These are phyloP conservation scores for Stegodyphus dumicola DNA, from an alignment of 1,140 invertebrate species.

Conservation along the genomic window DNA sequence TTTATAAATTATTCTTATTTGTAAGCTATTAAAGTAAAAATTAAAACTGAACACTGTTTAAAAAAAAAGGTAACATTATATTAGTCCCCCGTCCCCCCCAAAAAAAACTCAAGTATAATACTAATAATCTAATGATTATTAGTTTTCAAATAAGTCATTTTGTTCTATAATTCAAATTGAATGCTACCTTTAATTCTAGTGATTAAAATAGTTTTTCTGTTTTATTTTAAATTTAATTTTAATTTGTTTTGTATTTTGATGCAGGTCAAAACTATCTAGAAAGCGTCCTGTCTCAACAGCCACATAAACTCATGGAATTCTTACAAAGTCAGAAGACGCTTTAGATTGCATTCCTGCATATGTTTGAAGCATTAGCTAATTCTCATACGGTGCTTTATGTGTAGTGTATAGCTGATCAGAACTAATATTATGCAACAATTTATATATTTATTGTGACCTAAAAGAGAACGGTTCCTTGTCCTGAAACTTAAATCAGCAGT, in stretches of 20 bases:
- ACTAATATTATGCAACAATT: conserved; percentile 30
- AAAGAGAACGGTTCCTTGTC: conserved; percentile 36
- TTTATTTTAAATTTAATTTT: background rate
- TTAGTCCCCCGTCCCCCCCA: too few species aligned
- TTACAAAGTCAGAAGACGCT: conserved; percentile 35
- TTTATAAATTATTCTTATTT: too few species aligned
- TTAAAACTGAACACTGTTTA: too few species aligned
- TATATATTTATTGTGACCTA: conserved; percentile 11
- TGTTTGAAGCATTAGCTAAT: conserved; percentile 54
- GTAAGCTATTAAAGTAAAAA: too few species aligned
- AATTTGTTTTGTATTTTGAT: background rate
- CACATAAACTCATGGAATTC: conserved; percentile 35
- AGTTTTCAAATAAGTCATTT: background rate
- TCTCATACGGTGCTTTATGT: conserved; percentile 61
- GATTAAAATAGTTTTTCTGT: background rate
- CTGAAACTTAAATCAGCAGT: background rate
- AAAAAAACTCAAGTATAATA: too few species aligned
- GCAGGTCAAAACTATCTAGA: conserved; percentile 54
- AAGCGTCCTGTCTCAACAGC: conserved; percentile 34
- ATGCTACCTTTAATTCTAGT: background rate
- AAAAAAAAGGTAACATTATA: too few species aligned
- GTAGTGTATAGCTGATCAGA: conserved; percentile 57
- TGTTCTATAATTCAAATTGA: background rate
- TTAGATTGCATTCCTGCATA: conserved; percentile 56
- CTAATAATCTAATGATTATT: too few species aligned